Percentiles rank a stretch among this genome's conserved stretches.
Conservation (phyloP, 2,113 vertebrate genomes). For the Notothenia rossii region DNA sequence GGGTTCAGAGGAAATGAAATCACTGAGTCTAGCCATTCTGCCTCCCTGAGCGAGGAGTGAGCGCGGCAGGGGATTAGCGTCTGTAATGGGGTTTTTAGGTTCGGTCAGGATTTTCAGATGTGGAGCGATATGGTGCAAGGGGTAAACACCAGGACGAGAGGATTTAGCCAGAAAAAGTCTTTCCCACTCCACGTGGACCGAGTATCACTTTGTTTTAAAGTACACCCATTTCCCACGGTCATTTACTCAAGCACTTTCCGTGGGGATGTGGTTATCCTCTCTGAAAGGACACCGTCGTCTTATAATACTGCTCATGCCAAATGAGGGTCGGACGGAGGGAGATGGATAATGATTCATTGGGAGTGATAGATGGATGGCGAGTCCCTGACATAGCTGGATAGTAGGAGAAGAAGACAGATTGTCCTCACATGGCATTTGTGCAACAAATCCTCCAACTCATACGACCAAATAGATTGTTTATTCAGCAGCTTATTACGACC, state of each 20-base stretch:
- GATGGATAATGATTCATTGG: slow-evolving; percentile 47
- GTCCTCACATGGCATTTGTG: slow-evolving; percentile 6
- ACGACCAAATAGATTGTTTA: too few species aligned
- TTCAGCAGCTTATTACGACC: too few species aligned
- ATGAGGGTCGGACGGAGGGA: slow-evolving; percentile 5
- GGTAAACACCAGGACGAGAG: slow-evolving; percentile 74
- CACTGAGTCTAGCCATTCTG: slow-evolving; percentile 55
- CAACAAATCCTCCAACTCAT: too few species aligned
- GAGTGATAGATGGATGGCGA: slow-evolving; percentile 36
- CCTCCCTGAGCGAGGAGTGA: slow-evolving; percentile 54
- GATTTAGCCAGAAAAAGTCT: slow-evolving; percentile 71
- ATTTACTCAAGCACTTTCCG: slow-evolving; percentile 75
- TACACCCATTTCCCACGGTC: slow-evolving; percentile 76
- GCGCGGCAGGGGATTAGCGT: slow-evolving; percentile 70
- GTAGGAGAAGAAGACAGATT: slow-evolving; percentile 1
- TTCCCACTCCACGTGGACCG: slow-evolving; percentile 60
- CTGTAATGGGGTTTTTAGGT: slow-evolving; percentile 82
- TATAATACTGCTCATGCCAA: slow-evolving; percentile 33
- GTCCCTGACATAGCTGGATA: slow-evolving; percentile 26
- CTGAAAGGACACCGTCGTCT: slow-evolving; percentile 59
- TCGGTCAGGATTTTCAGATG: slow-evolving; percentile 77
- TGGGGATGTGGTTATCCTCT: slow-evolving; percentile 72
- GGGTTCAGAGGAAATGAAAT: slow-evolving; percentile 57
- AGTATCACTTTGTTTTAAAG: slow-evolving; percentile 69
- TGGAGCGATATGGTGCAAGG: slow-evolving; percentile 74